Percentiles rank a stretch among this genome's conserved stretches.
Conservation (phyloP, 2,888 invertebrate genomes). For the Lasioglossum morio region DNA sequence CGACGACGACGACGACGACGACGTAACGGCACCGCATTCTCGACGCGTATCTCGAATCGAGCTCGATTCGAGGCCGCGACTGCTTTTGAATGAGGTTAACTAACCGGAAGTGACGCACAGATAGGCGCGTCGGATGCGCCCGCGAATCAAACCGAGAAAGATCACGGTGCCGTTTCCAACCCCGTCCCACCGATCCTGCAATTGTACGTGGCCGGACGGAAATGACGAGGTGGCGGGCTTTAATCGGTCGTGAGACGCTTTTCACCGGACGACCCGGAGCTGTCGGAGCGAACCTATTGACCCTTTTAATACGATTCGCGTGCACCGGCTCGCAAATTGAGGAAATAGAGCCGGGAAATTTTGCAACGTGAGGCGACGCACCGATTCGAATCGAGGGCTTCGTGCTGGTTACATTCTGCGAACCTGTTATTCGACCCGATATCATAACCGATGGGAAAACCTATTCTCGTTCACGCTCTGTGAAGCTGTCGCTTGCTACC, state of each 20-base stretch:
- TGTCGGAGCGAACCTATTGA: conserved; percentile 35
- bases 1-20: conserved; percentile 3
- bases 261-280: conserved; percentile 23
- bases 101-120: conserved; percentile 80
- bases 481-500: not conserved
- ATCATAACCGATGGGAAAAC: conserved; percentile 24
- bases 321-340: conserved; percentile 45
- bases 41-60: conserved; percentile 67
- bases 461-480: not conserved
- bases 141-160: conserved; percentile 68
- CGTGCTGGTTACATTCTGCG: not conserved
- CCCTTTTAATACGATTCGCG: conserved; percentile 45
- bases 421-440: not conserved
- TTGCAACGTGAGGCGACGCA: conserved; percentile 13
- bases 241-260: conserved; percentile 62
- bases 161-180: conserved; percentile 31
- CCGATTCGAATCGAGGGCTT: conserved; percentile 28
- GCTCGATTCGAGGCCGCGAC: conserved; percentile 60
- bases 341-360: conserved; percentile 54
- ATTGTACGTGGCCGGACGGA: conserved; percentile 52
- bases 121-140: conserved; percentile 74
- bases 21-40: conserved; percentile 55
- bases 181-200: conserved; percentile 57
- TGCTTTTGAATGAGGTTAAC: conserved; percentile 78
- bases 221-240: conserved; percentile 42